Base-by-base conservation (phyloP, 1,140 invertebrate genomes). In the Hycleus phaleratus region DNA sequence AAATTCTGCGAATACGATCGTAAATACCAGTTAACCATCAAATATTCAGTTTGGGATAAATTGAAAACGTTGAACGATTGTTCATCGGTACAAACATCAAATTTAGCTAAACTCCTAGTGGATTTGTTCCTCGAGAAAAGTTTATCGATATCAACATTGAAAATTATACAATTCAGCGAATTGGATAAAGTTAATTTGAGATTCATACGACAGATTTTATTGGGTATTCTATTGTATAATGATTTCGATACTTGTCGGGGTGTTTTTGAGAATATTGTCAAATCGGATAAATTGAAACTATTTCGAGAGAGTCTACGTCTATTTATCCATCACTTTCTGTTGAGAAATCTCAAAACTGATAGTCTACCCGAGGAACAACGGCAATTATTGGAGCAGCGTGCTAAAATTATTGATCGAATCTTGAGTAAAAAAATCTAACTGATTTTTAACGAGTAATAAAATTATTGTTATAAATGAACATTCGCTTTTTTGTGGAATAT, bases 41-140 rank as follows among this genome's bases (percentile, higher is more conserved):
- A 97, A 72, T 97, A 84, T 72, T 82, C 85, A 11, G 73, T 93
- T 5, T 98, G 95, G 95, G 95, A 98, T 75, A 88, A 90, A 71
- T 82, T 97, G 11, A 93, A 95, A 71, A 85, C 88, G 44, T 71
- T 97, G 11, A 75, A 83, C 8, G 77, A 76, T 25, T 78, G 87
- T 24, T 79, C 79, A 0, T 77, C 80, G 44, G 73, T 77, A 9
- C 83, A 87, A 68, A 71, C 88, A 32, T 77, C 79, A 1, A 94
- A 95, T 74, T 74, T 97, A 50, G 88, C 89, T 1, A 81, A 85
- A 68, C 83, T 96, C 43, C 72, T 95, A 2, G 82, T 82, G 26
- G 83, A 92, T 73, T 76, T 97, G n/a, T 85, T 97, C 39, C 75
- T 87, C 25, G 83, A 87, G 56, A 84, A 88, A 62, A 85, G 85